Base-by-base conservation (phyloP, 2,113 vertebrate species). In the Seriola quinqueradiata region DNA sequence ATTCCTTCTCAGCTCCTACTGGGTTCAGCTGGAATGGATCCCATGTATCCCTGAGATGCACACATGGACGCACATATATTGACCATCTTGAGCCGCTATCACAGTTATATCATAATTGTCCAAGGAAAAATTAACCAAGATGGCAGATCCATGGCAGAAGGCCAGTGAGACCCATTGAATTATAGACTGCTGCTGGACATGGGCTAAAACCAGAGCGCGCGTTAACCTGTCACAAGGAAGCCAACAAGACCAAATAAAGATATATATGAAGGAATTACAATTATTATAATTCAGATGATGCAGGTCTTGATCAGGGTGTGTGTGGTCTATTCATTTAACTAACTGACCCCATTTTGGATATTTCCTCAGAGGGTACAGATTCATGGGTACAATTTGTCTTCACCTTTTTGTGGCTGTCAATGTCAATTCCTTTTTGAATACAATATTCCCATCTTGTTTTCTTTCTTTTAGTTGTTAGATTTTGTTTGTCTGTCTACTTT, bases 11-110 rank as follows among this genome's bases (percentile, higher is more conserved):
- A 0, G 95, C 86, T 68, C 95, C 95, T 3, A 93, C 34, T 0
- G 94, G 95, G 71, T 95, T 95, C 72, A 95, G 73, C 76, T 95
- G 95, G 85, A 96, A 95, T 5, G 95, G 95, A 87, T 96, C 95
- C 95, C 95, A 96, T 38, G 95, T 95, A 57, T 95, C 95, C 70
- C 95, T 95, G 68, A 59, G 17, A 89, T 57, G 67, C 54, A 74
- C 70, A 68, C 57, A 76, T 6, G n/a, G n/a, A 42, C 36, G 72
- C 34, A 58, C 10, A 68, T 2, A 66, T 38, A 60, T 32, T 58
- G 11, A 34, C 16, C 28, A 4, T 25, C 17, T 21, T 78, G 0
- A 61, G 9, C 16, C 57, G 1, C 21, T 5, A 54, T 65, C 42
- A 46, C 8, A 12, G 19, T 34, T 21, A n/a, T 25, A 34, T 21